These are phyloP conservation scores for Pelochelys cantorii DNA, from an alignment of 2,797 vertebrate species.

Conservation along the genomic window DNA sequence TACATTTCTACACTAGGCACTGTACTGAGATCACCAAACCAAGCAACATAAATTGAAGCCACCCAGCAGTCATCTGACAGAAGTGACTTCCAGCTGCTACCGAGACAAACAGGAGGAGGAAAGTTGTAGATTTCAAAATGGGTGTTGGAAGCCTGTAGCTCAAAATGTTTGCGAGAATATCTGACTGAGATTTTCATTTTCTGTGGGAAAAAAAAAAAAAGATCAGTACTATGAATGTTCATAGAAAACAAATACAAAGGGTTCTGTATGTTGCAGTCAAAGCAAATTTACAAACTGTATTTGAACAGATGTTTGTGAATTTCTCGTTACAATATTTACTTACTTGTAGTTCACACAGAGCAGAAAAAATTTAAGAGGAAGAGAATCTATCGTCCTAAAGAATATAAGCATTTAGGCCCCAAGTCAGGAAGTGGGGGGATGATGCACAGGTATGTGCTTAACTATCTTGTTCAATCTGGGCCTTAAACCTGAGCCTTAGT, in stretches of 20 bases:
- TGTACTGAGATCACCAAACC: conserved; percentile 46
- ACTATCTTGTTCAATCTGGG: not conserved
- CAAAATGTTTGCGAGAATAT: conserved; percentile 32
- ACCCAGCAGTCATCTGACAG: conserved; percentile 33
- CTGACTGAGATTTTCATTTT: conserved; percentile 38
- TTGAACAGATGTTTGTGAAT: not conserved
- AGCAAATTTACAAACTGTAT: not conserved
- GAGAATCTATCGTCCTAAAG: too few species aligned
- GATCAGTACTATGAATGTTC: not conserved
- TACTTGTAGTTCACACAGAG: accelerated
- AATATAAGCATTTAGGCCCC: not conserved
- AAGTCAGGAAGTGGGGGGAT: not conserved
- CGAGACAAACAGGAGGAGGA: not conserved
- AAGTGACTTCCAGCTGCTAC: conserved; percentile 49
- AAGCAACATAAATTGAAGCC: conserved; percentile 6
- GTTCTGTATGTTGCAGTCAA: not conserved
- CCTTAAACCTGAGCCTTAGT: not conserved
- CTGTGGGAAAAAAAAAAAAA: conserved; percentile 30
- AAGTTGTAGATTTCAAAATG: conserved; percentile 47
- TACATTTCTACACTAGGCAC: conserved; percentile 9
- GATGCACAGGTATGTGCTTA: not conserved
- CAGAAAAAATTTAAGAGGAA: not conserved
- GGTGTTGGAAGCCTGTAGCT: conserved; percentile 48
- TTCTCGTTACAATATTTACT: not conserved
- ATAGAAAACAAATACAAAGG: not conserved